These are phyloP conservation scores for Drosophila lini DNA, from an alignment of 1,140 invertebrate genomes.

Conservation along the genomic window DNA sequence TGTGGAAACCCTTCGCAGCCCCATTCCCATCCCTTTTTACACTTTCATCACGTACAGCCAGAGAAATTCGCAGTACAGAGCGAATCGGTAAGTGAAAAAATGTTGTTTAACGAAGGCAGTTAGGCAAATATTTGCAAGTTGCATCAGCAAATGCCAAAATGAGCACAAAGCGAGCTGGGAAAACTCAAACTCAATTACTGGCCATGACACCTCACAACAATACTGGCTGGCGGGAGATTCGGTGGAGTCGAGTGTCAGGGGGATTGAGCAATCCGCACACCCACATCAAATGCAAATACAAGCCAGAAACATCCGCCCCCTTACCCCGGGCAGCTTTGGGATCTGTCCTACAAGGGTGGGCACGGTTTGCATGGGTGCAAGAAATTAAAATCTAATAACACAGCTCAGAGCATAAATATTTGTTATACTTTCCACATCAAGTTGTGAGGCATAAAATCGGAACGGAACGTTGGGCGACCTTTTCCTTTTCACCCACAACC, in stretches of 20 bases:
- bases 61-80: conserved; percentile 60
- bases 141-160: conserved; percentile 70
- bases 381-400: conserved; percentile 83
- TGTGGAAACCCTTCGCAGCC: conserved; percentile 26
- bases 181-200: conserved; percentile 77
- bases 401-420: conserved; percentile 82
- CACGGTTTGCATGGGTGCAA: conserved; percentile 71
- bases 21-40: conserved; percentile 12
- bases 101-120: conserved; percentile 69
- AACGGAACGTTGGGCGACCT: conserved; percentile 20
- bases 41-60: conserved; percentile 64
- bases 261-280: conserved; percentile 42
- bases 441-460: conserved; percentile 27
- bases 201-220: conserved; percentile 77
- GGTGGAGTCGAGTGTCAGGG: conserved; percentile 15
- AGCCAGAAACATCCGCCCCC: conserved; percentile 72
- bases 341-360: conserved; percentile 10
- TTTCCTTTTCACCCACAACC: conserved; percentile 36
- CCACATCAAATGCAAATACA: conserved; percentile 69
- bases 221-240: conserved; percentile 7
- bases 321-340: neutral
- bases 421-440: conserved; percentile 75
- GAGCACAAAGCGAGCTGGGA: conserved; percentile 44
- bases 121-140: conserved; percentile 80
- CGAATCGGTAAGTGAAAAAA: conserved; percentile 14